Conservation (phyloP, 2,888 invertebrate genomes). For the Tholera decimalis region DNA sequence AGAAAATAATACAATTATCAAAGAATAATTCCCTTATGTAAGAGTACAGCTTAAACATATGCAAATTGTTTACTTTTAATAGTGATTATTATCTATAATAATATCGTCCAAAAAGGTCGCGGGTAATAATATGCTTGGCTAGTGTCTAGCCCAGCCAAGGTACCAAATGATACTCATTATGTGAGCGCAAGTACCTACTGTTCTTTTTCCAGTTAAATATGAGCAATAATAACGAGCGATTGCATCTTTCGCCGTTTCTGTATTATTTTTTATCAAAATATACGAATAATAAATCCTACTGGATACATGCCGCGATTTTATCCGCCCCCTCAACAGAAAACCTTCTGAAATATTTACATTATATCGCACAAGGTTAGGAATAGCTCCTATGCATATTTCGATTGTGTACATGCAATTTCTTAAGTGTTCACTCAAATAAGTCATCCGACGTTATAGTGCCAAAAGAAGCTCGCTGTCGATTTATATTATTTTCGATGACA, state of each 20-base stretch:
- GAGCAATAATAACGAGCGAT: neutral
- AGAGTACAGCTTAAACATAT: conserved; percentile 1
- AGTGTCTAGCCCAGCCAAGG: conserved; percentile 11
- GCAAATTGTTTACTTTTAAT: neutral
- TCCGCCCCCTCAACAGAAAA: conserved; percentile 17
- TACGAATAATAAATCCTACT: conserved; percentile 17
- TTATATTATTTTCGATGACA: conserved; percentile 4
- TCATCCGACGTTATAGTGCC: conserved; percentile 1
- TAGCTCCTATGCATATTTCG: conserved; percentile 13
- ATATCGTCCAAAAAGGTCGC: neutral
- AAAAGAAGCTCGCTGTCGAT: conserved; percentile 6
- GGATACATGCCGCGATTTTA: conserved; percentile 22
- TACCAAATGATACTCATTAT: conserved; percentile 14
- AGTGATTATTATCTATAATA: neutral
- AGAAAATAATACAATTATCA: no score
- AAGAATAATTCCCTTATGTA: neutral
- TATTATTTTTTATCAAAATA: conserved; percentile 18
- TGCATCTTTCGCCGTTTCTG: neutral
- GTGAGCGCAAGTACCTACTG: conserved; percentile 8
- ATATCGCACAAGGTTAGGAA: conserved; percentile 5
- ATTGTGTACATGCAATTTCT: conserved; percentile 12
- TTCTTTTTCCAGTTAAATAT: conserved; percentile 7
- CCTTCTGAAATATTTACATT: conserved; percentile 6
- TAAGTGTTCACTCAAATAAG: conserved; percentile 4
- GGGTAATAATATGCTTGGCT: conserved; percentile 2